phyloP scores from a whole-genome alignment of 1,140 invertebrate genomes.

The Helicoverpa armigera region DNA sequence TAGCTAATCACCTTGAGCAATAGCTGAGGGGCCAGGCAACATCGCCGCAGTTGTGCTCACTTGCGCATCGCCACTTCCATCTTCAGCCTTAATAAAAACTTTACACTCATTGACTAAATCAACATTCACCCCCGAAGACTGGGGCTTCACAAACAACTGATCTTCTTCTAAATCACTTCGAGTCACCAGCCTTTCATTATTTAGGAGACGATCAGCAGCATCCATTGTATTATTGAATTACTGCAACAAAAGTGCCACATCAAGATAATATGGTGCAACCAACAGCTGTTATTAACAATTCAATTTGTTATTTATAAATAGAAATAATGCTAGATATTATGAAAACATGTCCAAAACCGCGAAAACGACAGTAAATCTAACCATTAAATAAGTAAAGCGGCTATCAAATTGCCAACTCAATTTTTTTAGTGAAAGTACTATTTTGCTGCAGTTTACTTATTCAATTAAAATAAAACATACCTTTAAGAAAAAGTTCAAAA shows the following conservation, averaged over 20 bases:
- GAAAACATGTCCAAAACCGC: background rate
- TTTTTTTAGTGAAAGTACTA: conserved; percentile 43
- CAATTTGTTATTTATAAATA: background rate
- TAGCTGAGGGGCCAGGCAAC: conserved; percentile 40
- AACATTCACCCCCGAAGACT: conserved; percentile 66
- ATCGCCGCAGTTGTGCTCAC: conserved; percentile 60
- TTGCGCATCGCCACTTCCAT: conserved; percentile 76
- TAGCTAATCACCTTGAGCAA: conserved; percentile 51
- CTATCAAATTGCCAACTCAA: conserved; percentile 38
- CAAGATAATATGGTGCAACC: conserved; percentile 18
- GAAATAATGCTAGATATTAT: background rate
- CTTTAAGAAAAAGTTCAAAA: background rate
- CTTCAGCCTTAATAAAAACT: conserved; percentile 80
- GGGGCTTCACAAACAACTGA: conserved; percentile 62
- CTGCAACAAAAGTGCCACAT: conserved; percentile 22
- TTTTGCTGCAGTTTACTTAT: conserved; percentile 1
- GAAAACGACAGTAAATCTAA: background rate
- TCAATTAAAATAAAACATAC: conserved; percentile 9
- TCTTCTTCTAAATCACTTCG: conserved; percentile 65
- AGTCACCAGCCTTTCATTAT: conserved; percentile 54
- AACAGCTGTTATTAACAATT: background rate
- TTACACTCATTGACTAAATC: conserved; percentile 82
- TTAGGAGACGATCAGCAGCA: conserved; percentile 56
- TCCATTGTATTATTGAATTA: conserved; percentile 58
- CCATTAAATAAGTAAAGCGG: conserved; percentile 14